Evolutionary conservation across 92 coral and sea anemone species (phyloP).

Genomic region (Nematostella vectensis): DNA sequence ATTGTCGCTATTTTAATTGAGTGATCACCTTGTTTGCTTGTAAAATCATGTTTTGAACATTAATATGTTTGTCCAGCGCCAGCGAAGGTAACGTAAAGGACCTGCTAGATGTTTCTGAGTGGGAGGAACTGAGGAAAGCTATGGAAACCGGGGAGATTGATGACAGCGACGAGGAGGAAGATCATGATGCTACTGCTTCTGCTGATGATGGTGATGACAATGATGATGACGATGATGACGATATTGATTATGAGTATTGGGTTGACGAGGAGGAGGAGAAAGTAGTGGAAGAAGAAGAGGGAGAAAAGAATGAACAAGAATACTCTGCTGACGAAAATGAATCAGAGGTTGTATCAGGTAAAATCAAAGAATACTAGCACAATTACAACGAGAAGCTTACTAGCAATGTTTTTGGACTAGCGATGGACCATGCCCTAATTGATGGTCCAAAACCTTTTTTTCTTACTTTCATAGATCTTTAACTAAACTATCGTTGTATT

Average conservation of each 20-base stretch:
- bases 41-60: no score
- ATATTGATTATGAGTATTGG: not conserved
- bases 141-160: slow-evolving; percentile 5
- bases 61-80: slow-evolving; percentile 1
- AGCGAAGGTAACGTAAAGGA: not conserved
- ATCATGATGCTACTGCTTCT: not conserved
- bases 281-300: no score
- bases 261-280: not conserved
- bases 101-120: slow-evolving; percentile 16
- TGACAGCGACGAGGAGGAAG: slow-evolving; percentile 14
- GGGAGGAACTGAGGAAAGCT: slow-evolving; percentile 23
- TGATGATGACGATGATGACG: not conserved
- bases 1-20: no score
- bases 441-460: no score
- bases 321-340: not conserved
- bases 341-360: not conserved
- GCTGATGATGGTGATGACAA: slow-evolving; percentile 6
- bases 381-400: not conserved
- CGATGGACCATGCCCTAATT: no score
- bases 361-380: not conserved
- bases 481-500: no score
- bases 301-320: not conserved
- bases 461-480: no score
- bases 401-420: no score
- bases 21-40: no score